Percentiles rank a stretch among this genome's conserved stretches.
These are phyloP conservation scores for Gadopsis marmoratus DNA, from an alignment of 2,797 vertebrate genomes.

Conservation along the genomic window DNA sequence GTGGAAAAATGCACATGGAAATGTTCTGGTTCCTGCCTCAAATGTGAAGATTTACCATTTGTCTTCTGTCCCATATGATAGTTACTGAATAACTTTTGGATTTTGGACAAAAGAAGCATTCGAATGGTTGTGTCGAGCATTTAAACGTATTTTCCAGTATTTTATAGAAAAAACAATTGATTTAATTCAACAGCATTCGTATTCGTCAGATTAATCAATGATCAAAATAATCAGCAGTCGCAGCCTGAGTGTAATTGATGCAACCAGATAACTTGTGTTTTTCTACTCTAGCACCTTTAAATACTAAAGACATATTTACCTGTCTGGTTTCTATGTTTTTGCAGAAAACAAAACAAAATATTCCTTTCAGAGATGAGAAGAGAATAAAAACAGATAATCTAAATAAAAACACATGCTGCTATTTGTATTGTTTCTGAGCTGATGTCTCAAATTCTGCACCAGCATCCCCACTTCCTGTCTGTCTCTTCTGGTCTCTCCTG, in stretches of 20 bases:
- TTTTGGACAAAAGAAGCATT: neutral
- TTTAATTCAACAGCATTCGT: neutral
- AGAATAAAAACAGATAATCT: too few relatives aligned
- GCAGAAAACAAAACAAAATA: neutral
- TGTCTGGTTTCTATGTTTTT: neutral
- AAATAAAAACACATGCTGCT: neutral
- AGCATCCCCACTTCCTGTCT: conserved; percentile 42
- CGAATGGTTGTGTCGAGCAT: too few relatives aligned
- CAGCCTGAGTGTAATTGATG: neutral
- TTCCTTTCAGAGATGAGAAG: neutral
- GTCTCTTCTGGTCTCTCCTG: conserved; percentile 44
- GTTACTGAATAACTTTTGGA: neutral
- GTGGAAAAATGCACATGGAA: too few relatives aligned
- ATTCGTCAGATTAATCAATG: neutral
- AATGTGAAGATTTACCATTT: neutral
- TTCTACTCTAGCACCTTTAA: neutral
- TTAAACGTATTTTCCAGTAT: too few relatives aligned
- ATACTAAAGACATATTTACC: neutral
- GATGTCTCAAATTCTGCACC: conserved; percentile 51
- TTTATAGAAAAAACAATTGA: too few relatives aligned
- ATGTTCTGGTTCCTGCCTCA: too few relatives aligned
- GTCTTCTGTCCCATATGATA: neutral
- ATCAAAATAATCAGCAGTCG: neutral
- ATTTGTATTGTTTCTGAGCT: conserved; percentile 20
- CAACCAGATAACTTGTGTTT: conserved; percentile 5